Conservation (phyloP, 2,113 vertebrate species). For the Phyllostomus discolor region DNA sequence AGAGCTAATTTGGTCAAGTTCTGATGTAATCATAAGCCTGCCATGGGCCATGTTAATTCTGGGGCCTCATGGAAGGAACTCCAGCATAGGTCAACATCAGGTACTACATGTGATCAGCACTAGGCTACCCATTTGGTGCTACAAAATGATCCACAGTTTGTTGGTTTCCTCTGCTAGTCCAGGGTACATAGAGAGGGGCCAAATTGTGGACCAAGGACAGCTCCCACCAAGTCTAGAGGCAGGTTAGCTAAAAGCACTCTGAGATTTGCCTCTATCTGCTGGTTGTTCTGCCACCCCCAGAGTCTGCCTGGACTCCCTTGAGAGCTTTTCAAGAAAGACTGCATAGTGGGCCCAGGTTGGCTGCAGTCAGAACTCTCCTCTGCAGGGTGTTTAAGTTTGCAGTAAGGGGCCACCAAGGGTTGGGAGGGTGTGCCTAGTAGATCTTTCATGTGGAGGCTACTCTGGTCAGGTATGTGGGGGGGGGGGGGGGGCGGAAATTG, state of each 20-base stretch:
- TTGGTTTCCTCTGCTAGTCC: background rate
- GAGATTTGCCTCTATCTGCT: background rate
- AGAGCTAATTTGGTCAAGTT: background rate
- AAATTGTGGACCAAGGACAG: background rate
- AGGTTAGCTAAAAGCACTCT: background rate
- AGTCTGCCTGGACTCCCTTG: background rate
- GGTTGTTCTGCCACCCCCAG: background rate
- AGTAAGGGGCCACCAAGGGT: background rate
- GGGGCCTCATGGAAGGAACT: background rate
- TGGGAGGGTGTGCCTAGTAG: background rate
- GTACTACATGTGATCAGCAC: background rate
- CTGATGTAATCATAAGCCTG: background rate
- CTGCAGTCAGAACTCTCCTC: background rate
- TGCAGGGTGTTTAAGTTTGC: background rate
- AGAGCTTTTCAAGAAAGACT: background rate
- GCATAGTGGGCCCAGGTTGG: background rate
- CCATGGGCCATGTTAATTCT: background rate
- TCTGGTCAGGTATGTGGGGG: background rate
- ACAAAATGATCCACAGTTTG: background rate
- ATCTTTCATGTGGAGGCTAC: background rate
- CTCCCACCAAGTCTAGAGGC: background rate
- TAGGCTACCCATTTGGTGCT: background rate
- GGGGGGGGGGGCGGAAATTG: background rate
- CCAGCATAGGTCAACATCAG: background rate
- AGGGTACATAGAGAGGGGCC: background rate